Evolutionary conservation across 2,888 invertebrate genomes (phyloP).

Genomic region (Acanthacorydalis orientalis): DNA sequence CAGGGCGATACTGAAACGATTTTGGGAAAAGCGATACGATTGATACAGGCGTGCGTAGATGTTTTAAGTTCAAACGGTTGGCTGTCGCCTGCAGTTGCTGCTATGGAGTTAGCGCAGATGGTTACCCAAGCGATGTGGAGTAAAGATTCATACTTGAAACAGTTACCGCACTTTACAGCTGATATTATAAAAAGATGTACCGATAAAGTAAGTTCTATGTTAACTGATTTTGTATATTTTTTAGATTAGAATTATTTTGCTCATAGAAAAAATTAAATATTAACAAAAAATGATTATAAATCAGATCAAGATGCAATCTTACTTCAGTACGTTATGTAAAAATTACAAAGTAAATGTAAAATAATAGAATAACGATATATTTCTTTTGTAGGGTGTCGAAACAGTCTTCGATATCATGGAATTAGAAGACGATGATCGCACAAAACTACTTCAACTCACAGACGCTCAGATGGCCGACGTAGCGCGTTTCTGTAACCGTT

Average conservation of each 20-base stretch:
- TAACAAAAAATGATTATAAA: no score
- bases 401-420: constrained; percentile 95
- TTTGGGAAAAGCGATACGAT: constrained; percentile 66
- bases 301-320: no score
- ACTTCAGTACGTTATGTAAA: no score
- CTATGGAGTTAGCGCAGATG: constrained; percentile 99
- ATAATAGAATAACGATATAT: no score
- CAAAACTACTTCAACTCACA: constrained; percentile 58
- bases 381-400: constrained; percentile 45
- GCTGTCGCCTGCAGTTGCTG: constrained; percentile 94
- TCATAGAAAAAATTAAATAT: no score
- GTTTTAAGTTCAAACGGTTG: constrained; percentile 92
- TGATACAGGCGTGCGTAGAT: constrained; percentile 91
- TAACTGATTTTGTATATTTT: no score
- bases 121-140: constrained; percentile 99
- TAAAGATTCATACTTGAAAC: constrained; percentile 92
- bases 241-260: no score
- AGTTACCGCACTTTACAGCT: constrained; percentile 83
- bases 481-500: constrained; percentile 94
- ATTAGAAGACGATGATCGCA: constrained; percentile 78
- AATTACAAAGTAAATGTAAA: no score
- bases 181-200: constrained; percentile 83
- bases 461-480: constrained; percentile 93
- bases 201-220: constrained; percentile 66
- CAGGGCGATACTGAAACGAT: constrained; percentile 91